Evolutionary conservation across 92 coral and sea anemone genomes (phyloP), one percentile per base, ranked within the genome.

Genomic region (Umimayanthus kanabou): DNA sequence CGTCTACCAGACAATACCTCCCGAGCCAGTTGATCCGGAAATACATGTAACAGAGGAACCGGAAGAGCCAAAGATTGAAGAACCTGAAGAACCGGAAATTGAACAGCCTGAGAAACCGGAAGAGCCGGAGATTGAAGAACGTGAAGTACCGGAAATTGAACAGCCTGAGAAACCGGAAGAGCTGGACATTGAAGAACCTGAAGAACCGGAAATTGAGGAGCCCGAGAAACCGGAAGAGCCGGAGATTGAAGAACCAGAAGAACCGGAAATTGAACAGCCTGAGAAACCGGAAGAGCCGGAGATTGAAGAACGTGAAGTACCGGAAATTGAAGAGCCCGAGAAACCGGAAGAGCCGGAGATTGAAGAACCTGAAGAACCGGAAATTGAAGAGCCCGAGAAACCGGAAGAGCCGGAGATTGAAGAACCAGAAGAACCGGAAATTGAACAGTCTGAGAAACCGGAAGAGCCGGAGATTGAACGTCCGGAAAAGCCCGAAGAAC

Each of bases 1-100:
- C 7, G 58, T 6, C 23, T 7, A 43, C 65, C 20, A 20, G 14
- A 15, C 81, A 47, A 18, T 30, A 33, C 22, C 22, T 5, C 26
- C 84, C 13, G 84, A 55, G 5, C 77, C 77, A 26, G 84, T 81
- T 81, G 74, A 23, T 30, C 83, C 45, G 23, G 83, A 50, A 79
- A 53, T 79, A 13, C 37, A 23, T 13, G 29, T 43, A 28, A 30
- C 45, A 9, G 77, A 42, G 16, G 76, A 70, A 67, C 66, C 86
- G 2, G 42, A 2, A 9, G 86, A 69, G 65, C 69, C 20, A 4
- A 67, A 39, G 23, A 73, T 15, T 73, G 77, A 53, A 53, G 16
- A 53, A 3, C 81, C 66, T 9, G 80, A 76, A 37, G 47, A 22
- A 5, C 71, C 83, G 25, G 20, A 11, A 2, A 28, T 72, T 8